Evolutionary conservation across 2,888 invertebrate genomes (phyloP), one percentile per base, ranked within the genome.

Genomic region (Brachypalpus laphriformis): DNA sequence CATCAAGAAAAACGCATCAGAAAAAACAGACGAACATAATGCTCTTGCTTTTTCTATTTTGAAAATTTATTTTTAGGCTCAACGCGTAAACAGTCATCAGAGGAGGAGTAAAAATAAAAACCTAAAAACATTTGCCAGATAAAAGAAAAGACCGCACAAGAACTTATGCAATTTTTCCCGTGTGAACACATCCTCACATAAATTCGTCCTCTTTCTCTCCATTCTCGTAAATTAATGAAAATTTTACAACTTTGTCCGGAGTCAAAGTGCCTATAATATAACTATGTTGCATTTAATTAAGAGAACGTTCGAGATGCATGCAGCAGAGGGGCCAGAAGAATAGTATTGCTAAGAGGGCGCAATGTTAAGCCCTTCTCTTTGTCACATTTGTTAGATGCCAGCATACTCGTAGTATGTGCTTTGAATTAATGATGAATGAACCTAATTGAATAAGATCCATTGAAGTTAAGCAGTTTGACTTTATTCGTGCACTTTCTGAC

Each of bases 391-490:
- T 65, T 68, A 74, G 59, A 63, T 74, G 68, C 49, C 47, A 65
- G 25, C 51, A 25, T 18, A n/a, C n/a, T n/a, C n/a, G n/a, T n/a
- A 47, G 20, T 51, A 34, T 63, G 61, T 42, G 61, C 61, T 65
- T 57, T 83, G 80, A 83, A 83, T 83, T 74, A 80, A 80, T 80
- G 70, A 83, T 83, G 80, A 83, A 83, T 80, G 68, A 75, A 63
- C 37, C 74, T 83, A 80, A 83, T 83, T 83, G 70, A 83, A 78
- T 83, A 51, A 68, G 83, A 63, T 70, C 74, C 78, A 74, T 63
- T 74, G 68, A 77, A 78, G 74, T 78, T 80, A 72, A 83, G 25
- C 56, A 72, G 72, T 83, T 78, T 83, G 74, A 83, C 74, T 40
- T 68, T 61, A 37, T 20, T 34, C 31, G 18, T 78, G 74, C 68